Conservation (phyloP, 2,888 invertebrate genomes). For the Scelioninae gen. 2 region DNA sequence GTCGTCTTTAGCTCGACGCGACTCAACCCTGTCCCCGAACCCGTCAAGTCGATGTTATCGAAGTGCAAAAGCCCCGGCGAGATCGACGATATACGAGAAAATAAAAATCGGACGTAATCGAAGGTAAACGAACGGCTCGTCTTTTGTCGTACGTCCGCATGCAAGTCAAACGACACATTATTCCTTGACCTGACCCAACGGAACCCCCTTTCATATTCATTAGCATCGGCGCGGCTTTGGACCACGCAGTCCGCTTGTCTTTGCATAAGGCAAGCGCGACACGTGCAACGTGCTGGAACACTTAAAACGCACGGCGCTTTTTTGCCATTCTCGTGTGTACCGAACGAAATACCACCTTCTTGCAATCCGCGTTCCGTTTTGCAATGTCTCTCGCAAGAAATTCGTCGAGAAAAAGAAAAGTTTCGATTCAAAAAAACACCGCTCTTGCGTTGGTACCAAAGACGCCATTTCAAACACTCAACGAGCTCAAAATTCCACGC, state of each 20-base stretch:
- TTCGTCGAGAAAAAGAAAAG: too few species aligned
- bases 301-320: not conserved
- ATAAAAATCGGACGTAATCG: slow-evolving; percentile 31
- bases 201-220: slow-evolving; percentile 73
- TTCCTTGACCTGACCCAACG: slow-evolving; percentile 75
- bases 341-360: not conserved
- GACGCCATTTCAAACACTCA: too few species aligned
- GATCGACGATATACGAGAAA: not conserved
- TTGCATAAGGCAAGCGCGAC: slow-evolving; percentile 61
- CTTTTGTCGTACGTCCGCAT: slow-evolving; percentile 68
- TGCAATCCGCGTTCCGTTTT: not conserved
- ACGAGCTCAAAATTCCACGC: too few species aligned
- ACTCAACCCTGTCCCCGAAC: too few species aligned
- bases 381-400: too few species aligned
- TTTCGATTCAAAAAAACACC: too few species aligned
- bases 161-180: slow-evolving; percentile 75
- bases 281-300: slow-evolving; percentile 27
- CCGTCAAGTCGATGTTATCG: too few species aligned
- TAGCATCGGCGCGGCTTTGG: slow-evolving; percentile 66
- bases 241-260: slow-evolving; percentile 59
- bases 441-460: too few species aligned
- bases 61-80: too few species aligned
- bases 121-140: slow-evolving; percentile 58
- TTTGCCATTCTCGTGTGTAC: not conserved
- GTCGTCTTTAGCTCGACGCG: too few species aligned